Evolutionary conservation across 2,113 vertebrate genomes (phyloP), one percentile per base, ranked within the genome.

Genomic region (Mormyrus lacerda): DNA sequence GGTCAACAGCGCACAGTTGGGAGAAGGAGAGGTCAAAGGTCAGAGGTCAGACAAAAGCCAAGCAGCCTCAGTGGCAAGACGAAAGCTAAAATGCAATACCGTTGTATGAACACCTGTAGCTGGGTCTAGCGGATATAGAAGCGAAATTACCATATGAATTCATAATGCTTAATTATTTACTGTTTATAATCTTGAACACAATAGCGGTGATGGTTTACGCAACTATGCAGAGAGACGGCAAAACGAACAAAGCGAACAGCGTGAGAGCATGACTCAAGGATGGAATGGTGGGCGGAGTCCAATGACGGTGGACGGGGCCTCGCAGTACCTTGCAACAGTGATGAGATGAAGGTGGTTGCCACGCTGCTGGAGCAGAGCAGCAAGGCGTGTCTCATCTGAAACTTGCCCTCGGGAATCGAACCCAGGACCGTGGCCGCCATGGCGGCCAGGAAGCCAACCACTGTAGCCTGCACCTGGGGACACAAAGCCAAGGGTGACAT

Each of bases 381-480:
- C 73, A 98, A 93, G 0, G 97, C 97, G 44, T 99, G 97, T 92
- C 96, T 96, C 58, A 99, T 96, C 91, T 96, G 95, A 90, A 98
- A 99, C 93, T 97, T 98, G 55, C 98, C 98, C 83, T 99, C 97
- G 13, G 97, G 98, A 92, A 99, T 98, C 98, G 98, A 99, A 83
- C 97, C 98, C 73, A 99, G 91, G 73, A 98, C 93, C 58, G 98
- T 95, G 0, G 98, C 98, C 9, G 97, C 97, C 91, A 99, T 97
- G 0, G 98, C 98, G 47, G 98, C 98, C 92, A 99, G 94, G 94
- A 99, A 99, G 0, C 98, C 98, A 92, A 98, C 97, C 1, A 99
- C 97, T 4, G 98, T 99, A 85, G 98, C 98, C 93, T 99, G 98
- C 48, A 99, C 97, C 98, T 99, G 93, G 76, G n/a, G 51, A 53